These are phyloP conservation scores for Himalopsyche phryganea DNA, from an alignment of 1,140 invertebrate species.

Conservation along the genomic window DNA sequence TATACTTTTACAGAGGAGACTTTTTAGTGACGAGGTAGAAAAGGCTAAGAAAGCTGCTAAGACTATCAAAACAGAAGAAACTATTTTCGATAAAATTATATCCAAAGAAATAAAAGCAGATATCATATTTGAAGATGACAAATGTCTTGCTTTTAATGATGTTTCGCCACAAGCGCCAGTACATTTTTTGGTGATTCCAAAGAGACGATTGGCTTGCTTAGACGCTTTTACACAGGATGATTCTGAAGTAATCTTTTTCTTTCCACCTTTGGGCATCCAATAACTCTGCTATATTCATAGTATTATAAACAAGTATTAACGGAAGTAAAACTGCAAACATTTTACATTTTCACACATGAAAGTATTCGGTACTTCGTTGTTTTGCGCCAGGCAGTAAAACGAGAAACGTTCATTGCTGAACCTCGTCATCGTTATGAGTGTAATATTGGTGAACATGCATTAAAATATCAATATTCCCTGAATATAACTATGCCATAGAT, in stretches of 20 bases:
- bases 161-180: constrained; percentile 73
- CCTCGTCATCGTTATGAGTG: too few relatives aligned
- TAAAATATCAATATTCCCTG: too few relatives aligned
- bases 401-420: too few relatives aligned
- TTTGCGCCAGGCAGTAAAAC: too few relatives aligned
- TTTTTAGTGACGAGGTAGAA: constrained; percentile 48
- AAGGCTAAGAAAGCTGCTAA: constrained; percentile 38
- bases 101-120: constrained; percentile 73
- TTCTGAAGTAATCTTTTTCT: constrained; percentile 43
- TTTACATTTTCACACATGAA: too few relatives aligned
- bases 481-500: too few relatives aligned
- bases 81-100: constrained; percentile 80
- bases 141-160: constrained; percentile 78
- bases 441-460: too few relatives aligned
- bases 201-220: constrained; percentile 60
- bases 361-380: too few relatives aligned
- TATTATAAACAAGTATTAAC: too few relatives aligned
- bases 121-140: constrained; percentile 77
- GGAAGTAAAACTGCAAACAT: too few relatives aligned
- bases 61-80: constrained; percentile 45
- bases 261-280: too few relatives aligned
- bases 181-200: constrained; percentile 84
- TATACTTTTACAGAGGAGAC: constrained; percentile 20
- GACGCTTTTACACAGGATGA: constrained; percentile 49
- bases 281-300: too few relatives aligned